These are phyloP conservation scores for Caiman crocodilus DNA, from an alignment of 2,797 vertebrate species.

Conservation along the genomic window DNA sequence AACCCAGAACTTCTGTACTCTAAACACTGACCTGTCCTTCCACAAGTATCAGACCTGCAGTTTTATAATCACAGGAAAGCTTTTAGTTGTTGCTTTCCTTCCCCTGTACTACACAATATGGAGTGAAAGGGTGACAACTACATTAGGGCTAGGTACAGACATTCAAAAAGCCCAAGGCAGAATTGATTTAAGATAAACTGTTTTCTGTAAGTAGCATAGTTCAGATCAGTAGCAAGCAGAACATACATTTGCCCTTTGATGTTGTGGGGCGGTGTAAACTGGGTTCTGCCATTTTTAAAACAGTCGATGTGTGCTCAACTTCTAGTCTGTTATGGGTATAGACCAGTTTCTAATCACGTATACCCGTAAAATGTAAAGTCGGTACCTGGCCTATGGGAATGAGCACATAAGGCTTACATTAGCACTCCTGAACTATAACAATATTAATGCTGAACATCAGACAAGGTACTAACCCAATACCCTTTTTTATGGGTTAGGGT, in stretches of 20 bases:
- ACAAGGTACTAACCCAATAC: conserved; percentile 32
- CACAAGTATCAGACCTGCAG: not conserved
- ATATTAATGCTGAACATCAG: conserved; percentile 22
- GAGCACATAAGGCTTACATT: not conserved
- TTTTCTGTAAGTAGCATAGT: no score
- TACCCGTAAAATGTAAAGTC: no score
- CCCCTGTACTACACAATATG: conserved; percentile 15
- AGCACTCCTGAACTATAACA: conserved; percentile 22
- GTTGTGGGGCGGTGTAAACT: no score
- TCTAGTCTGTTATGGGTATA: no score
- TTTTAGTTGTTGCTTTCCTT: conserved; percentile 11
- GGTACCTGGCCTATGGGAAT: not conserved
- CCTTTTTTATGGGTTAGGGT: conserved; percentile 37
- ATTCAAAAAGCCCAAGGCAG: no score
- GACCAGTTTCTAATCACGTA: no score
- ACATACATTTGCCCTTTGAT: no score
- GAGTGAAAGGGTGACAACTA: not conserved
- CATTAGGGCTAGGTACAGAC: no score
- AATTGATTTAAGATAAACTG: no score
- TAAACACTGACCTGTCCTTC: not conserved
- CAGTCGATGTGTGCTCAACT: no score
- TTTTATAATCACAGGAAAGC: not conserved
- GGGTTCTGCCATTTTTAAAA: no score
- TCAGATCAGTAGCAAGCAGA: no score
- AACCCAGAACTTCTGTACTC: conserved; percentile 27